Conservation (phyloP, 2,113 vertebrate species). For the Pardalotus punctatus region DNA sequence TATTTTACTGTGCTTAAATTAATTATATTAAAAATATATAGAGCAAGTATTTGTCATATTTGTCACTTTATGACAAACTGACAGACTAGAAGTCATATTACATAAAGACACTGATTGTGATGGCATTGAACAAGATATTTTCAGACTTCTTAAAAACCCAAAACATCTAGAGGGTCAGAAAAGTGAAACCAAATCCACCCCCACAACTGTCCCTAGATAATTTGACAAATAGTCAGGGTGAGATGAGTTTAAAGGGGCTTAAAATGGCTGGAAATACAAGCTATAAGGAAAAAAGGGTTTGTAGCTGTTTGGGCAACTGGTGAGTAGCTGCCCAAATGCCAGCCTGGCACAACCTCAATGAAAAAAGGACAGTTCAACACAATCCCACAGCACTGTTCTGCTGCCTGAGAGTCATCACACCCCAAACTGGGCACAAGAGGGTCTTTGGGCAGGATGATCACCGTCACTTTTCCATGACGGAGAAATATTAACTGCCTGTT, state of each 20-base stretch:
- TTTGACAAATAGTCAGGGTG: background rate
- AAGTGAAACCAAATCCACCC: background rate
- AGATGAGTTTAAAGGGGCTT: background rate
- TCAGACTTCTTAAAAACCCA: background rate
- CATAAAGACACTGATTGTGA: background rate
- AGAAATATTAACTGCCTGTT: background rate
- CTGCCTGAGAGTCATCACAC: background rate
- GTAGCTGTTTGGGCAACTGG: background rate
- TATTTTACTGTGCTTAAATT: slow-evolving; percentile 15
- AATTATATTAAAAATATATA: slow-evolving; percentile 28
- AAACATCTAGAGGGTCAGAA: background rate
- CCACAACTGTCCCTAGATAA: background rate
- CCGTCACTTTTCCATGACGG: background rate
- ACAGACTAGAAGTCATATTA: background rate
- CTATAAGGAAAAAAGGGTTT: background rate
- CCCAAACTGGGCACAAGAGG: background rate
- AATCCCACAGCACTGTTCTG: background rate
- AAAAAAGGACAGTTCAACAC: background rate
- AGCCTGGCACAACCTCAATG: rapidly evolving
- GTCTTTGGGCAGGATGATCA: background rate
- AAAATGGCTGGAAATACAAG: background rate
- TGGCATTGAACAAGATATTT: background rate
- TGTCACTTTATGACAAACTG: slow-evolving; percentile 23
- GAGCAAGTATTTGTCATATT: background rate
- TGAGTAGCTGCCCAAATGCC: background rate